Percentiles rank a stretch among this genome's conserved stretches.
Conservation (phyloP, 2,888 invertebrate genomes). For the Bursaphelenchus okinawaensis region DNA sequence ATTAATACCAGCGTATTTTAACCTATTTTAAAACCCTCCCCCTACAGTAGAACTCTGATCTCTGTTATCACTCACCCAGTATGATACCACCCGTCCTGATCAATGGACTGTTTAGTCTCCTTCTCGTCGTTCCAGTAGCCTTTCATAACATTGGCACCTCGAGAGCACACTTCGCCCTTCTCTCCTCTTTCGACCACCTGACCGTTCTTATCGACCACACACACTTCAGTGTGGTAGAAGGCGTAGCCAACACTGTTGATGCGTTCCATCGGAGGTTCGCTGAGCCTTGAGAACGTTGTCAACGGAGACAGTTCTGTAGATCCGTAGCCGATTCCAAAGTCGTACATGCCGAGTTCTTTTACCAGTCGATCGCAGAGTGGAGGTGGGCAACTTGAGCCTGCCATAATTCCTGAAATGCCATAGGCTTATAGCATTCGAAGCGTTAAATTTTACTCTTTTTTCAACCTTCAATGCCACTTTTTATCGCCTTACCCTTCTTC, state of each 20-base stretch:
- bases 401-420: slow-evolving; percentile 8
- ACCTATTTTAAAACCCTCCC: neutral
- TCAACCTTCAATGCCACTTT: too few species aligned
- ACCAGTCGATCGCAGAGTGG: neutral
- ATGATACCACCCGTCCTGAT: slow-evolving; percentile 70
- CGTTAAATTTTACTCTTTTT: too few species aligned
- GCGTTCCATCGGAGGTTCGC: neutral
- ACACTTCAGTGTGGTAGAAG: slow-evolving; percentile 63
- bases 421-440: too few species aligned
- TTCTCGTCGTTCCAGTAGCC: slow-evolving; percentile 74
- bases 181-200: slow-evolving; percentile 18
- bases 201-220: slow-evolving; percentile 15
- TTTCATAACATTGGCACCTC: slow-evolving; percentile 71
- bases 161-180: slow-evolving; percentile 22
- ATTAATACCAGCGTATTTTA: too few species aligned
- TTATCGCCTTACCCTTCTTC: neutral
- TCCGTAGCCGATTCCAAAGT: neutral
- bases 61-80: slow-evolving; percentile 66
- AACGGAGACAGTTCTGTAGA: neutral
- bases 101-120: slow-evolving; percentile 68
- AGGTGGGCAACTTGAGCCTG: neutral
- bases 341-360: neutral
- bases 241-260: slow-evolving; percentile 62
- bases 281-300: neutral
- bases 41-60: too few species aligned